A percentile compares a stretch with the other conserved stretches of the same genome.
These are phyloP conservation scores for Tetranychus truncatus DNA, from an alignment of 2,888 invertebrate species.

Conservation along the genomic window DNA sequence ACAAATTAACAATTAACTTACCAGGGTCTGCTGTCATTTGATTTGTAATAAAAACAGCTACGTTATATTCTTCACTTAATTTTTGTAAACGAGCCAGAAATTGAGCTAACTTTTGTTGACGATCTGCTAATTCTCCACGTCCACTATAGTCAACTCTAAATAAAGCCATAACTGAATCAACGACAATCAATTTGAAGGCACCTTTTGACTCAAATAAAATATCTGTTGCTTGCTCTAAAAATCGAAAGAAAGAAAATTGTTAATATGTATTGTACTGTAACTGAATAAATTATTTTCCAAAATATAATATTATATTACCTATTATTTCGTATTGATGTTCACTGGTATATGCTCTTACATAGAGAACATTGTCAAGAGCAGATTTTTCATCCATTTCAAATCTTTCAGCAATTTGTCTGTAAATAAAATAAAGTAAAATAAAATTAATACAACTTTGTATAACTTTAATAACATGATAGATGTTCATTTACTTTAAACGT, in stretches of 20 bases:
- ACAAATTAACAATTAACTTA: neutral
- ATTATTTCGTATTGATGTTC: conserved; percentile 55
- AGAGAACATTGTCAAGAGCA: conserved; percentile 56
- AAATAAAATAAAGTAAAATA: too few relatives aligned
- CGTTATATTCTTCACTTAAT: conserved; percentile 63
- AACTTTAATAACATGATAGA: too few relatives aligned
- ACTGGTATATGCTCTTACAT: conserved; percentile 61
- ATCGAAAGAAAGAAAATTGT: too few relatives aligned
- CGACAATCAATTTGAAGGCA: conserved; percentile 43
- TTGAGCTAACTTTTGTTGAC: conserved; percentile 60
- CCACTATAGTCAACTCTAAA: conserved; percentile 62
- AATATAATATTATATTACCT: too few relatives aligned
- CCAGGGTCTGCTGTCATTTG: conserved; percentile 66
- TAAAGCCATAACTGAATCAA: conserved; percentile 55
- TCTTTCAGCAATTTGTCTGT: conserved; percentile 45
- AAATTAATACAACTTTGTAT: too few relatives aligned
- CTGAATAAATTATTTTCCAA: too few relatives aligned
- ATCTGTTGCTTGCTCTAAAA: conserved; percentile 42
- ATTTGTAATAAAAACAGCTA: conserved; percentile 61
- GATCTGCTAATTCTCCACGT: conserved; percentile 53
- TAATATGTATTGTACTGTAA: too few relatives aligned
- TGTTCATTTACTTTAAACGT: conserved; percentile 35
- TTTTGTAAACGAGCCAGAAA: conserved; percentile 57
- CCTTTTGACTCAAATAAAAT: conserved; percentile 64
- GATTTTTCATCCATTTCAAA: conserved; percentile 54